phyloP scores from a whole-genome alignment of 2,113 vertebrate genomes.

The Brachyistius frenatus region DNA sequence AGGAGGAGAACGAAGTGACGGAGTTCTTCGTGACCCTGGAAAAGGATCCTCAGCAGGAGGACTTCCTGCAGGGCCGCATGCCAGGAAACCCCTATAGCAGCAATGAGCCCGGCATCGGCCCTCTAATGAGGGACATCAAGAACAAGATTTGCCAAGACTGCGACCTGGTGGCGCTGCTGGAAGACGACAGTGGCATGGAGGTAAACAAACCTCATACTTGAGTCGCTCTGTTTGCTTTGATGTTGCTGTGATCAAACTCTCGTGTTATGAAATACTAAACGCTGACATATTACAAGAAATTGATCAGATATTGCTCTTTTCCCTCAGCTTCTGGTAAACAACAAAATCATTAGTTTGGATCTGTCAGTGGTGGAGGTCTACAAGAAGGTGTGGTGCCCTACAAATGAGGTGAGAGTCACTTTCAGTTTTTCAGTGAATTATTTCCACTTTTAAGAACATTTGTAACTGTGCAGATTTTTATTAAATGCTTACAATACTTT shows the following conservation, averaged over 20 bases:
- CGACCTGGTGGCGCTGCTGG: slow-evolving; percentile 96
- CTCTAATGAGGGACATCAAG: slow-evolving; percentile 98
- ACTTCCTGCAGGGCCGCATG: slow-evolving; percentile 98
- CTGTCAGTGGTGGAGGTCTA: slow-evolving; percentile 97
- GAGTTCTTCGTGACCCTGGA: slow-evolving; percentile 99
- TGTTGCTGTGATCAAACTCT: not conserved
- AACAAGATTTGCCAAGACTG: slow-evolving; percentile 99
- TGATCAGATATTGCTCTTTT: slow-evolving; percentile 16
- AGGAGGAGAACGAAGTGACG: slow-evolving; percentile 99
- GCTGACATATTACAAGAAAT: not conserved
- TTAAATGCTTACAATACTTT: not conserved
- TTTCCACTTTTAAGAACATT: not conserved
- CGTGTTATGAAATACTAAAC: not conserved
- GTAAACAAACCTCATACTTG: slow-evolving; percentile 69
- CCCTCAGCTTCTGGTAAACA: slow-evolving; percentile 95
- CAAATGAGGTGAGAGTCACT: slow-evolving; percentile 91
- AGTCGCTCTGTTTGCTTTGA: not conserved
- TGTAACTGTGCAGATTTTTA: not conserved
- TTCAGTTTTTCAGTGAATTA: not conserved
- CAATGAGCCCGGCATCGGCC: slow-evolving; percentile 95
- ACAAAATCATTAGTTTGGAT: slow-evolving; percentile 99
- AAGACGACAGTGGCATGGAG: slow-evolving; percentile 99
- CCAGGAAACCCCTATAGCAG: slow-evolving; percentile 99
- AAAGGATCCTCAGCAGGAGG: slow-evolving; percentile 99
- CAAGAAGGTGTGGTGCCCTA: slow-evolving; percentile 99